Evolutionary conservation across 2,888 invertebrate species (phyloP).

Genomic region (Beris chalybata): DNA sequence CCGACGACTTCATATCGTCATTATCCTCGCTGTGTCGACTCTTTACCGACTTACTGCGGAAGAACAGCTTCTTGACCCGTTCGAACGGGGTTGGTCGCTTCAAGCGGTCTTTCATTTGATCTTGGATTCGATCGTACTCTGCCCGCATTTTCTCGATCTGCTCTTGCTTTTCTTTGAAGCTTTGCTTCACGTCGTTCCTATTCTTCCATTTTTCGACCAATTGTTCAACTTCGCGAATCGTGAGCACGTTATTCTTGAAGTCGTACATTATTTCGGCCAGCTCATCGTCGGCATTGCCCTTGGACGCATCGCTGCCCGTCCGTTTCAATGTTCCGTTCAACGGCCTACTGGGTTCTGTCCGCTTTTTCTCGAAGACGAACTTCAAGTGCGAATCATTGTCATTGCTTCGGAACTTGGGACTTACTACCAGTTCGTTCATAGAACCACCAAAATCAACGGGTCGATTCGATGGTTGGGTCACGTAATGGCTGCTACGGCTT

Average conservation of each 20-base stretch:
- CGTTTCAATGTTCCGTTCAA: constrained; percentile 52
- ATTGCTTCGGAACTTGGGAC: neutral
- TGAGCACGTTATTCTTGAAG: constrained; percentile 85
- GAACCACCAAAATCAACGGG: constrained; percentile 48
- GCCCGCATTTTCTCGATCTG: constrained; percentile 78
- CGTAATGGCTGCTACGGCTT: constrained; percentile 50
- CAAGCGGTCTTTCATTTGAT: constrained; percentile 72
- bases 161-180: constrained; percentile 81
- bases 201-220: constrained; percentile 86
- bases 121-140: constrained; percentile 81
- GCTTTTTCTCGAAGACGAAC: constrained; percentile 38
- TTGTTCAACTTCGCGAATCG: constrained; percentile 81
- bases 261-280: constrained; percentile 84
- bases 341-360: constrained; percentile 18
- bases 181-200: constrained; percentile 83
- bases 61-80: constrained; percentile 73
- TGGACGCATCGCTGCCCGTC: constrained; percentile 53
- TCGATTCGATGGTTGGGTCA: constrained; percentile 54
- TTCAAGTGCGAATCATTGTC: constrained; percentile 37
- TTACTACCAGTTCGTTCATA: constrained; percentile 23
- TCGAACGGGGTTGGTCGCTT: constrained; percentile 82
- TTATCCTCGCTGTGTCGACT: constrained; percentile 35
- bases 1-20: constrained; percentile 54
- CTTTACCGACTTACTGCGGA: constrained; percentile 59
- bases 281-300: constrained; percentile 66